These are phyloP conservation scores for Platyscapa corneri DNA, from an alignment of 1,140 invertebrate genomes.

Conservation along the genomic window DNA sequence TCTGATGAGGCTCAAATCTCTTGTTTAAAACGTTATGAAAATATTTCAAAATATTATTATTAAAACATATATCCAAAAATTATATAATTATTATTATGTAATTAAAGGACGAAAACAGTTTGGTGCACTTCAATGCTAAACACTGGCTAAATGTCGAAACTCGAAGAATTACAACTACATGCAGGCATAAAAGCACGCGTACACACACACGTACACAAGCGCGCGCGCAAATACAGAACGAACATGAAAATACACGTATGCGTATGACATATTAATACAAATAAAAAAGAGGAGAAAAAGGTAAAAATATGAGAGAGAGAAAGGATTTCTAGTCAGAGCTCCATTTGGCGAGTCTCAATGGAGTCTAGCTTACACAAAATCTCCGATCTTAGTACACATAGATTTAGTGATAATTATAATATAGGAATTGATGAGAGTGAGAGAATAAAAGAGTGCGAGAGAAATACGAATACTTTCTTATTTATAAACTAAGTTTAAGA, in stretches of 20 bases:
- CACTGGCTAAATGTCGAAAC: not conserved
- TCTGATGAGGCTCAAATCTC: not conserved
- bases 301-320: slow-evolving; percentile 19
- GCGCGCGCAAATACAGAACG: too few species aligned
- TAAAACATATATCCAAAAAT: not conserved
- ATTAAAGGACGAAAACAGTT: not conserved
- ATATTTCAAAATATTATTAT: slow-evolving; percentile 8
- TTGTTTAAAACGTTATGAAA: not conserved
- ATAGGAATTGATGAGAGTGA: slow-evolving; percentile 69
- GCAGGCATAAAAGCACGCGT: too few species aligned
- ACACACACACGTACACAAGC: too few species aligned
- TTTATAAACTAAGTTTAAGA: slow-evolving; percentile 63
- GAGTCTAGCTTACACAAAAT: slow-evolving; percentile 57
- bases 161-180: not conserved
- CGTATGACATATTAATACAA: not conserved
- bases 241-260: too few species aligned
- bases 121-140: not conserved
- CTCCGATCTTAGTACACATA: slow-evolving; percentile 60
- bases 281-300: not conserved
- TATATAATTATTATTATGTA: not conserved
- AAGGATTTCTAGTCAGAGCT: slow-evolving; percentile 60
- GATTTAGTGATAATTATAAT: slow-evolving; percentile 64
- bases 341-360: slow-evolving; percentile 50
- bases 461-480: slow-evolving; percentile 63
- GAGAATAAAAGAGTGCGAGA: slow-evolving; percentile 33